Evolutionary conservation across 2,888 invertebrate genomes (phyloP), one percentile per base, ranked within the genome.

Genomic region (Tyria jacobaeae): DNA sequence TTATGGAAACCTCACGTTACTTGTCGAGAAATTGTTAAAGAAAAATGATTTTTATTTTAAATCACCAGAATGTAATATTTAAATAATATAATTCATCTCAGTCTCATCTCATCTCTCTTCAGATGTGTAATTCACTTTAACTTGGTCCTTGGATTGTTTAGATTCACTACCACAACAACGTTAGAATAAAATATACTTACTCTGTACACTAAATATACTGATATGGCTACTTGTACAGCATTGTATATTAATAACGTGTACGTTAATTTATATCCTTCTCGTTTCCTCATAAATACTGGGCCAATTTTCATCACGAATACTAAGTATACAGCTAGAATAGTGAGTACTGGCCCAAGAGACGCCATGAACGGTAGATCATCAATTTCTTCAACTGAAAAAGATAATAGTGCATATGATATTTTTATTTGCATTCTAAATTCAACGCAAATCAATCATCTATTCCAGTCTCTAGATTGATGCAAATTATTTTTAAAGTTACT

Each of bases 151-250:
- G n/a, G n/a, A n/a, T n/a, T n/a, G n/a, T n/a, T n/a, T n/a, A n/a
- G n/a, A n/a, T n/a, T n/a, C n/a, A n/a, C n/a, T n/a, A n/a, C n/a
- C n/a, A n/a, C n/a, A n/a, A n/a, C n/a, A n/a, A n/a, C n/a, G n/a
- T n/a, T n/a, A n/a, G 7, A 2, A 25, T 10, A n/a, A 9, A 17
- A 24, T 1, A 54, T 21, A 85, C 94, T 94, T 89, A 97, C 98
- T 95, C 97, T 97, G 82, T 96, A 96, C 64, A 98, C 96, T 95
- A 98, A 96, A 82, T 96, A 97, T 4, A 95, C 90, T 68, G 98
- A 98, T 81, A 97, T 95, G 44, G 96, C 86, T n/a, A 99, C 98
- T 96, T 99, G 99, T 62, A 96, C 94, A 27, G 96, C 97, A 85
- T 99, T 99, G 87, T 99, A 99, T 0, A 96, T 84, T 57, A 98